Evolutionary conservation across 2,113 vertebrate genomes (phyloP).

Genomic region (Pygoscelis antarcticus): DNA sequence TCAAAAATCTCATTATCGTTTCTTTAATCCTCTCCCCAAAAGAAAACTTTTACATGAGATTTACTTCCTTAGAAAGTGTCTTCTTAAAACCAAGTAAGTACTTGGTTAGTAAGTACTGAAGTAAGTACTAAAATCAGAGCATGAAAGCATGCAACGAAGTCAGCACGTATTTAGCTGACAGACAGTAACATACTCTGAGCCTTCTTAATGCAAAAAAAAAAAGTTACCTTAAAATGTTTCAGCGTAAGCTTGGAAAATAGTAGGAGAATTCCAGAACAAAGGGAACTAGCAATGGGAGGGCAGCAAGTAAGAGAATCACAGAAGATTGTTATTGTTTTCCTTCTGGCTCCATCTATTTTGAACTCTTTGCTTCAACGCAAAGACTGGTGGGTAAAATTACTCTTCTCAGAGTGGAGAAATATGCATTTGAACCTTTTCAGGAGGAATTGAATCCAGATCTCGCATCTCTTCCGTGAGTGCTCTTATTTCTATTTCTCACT

Average conservation of each 20-base stretch:
- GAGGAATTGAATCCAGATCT: not conserved
- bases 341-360: not conserved
- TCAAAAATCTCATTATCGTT: not conserved
- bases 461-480: not conserved
- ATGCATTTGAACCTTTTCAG: not conserved
- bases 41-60: not conserved
- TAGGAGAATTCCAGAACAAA: not conserved
- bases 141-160: not conserved
- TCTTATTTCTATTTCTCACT: not conserved
- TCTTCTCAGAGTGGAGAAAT: not conserved
- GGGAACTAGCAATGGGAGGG: not conserved
- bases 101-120: not conserved
- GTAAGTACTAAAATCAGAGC: not conserved
- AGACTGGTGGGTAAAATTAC: not conserved
- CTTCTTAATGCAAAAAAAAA: not conserved
- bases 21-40: not conserved
- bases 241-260: not conserved
- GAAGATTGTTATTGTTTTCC: not conserved
- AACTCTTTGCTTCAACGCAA: not conserved
- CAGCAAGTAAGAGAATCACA: not conserved
- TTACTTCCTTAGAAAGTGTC: not conserved
- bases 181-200: not conserved
- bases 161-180: not conserved
- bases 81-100: not conserved
- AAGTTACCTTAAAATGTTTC: not conserved